Evolutionary conservation across 2,888 invertebrate genomes (phyloP).

Genomic region (Temnothorax unifasciatus): DNA sequence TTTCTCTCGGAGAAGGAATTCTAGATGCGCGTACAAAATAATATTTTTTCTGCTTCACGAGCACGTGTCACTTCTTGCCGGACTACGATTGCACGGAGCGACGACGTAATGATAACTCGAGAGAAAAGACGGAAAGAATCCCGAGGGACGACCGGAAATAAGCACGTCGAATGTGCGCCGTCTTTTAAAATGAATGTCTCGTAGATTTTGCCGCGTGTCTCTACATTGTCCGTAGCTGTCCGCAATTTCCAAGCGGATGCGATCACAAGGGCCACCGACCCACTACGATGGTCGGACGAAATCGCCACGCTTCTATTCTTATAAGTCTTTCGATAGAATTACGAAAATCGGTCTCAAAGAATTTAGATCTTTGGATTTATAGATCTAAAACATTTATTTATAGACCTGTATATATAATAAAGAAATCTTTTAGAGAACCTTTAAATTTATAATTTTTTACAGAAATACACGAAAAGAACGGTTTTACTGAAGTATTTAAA

Average conservation of each 20-base stretch:
- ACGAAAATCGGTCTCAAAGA: not conserved
- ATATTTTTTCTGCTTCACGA: constrained; percentile 23
- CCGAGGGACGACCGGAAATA: not conserved
- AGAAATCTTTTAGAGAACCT: not conserved
- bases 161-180: constrained; percentile 2
- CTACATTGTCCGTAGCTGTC: constrained; percentile 1
- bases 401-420: not conserved
- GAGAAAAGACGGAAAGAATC: constrained; percentile 2
- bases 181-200: constrained; percentile 20
- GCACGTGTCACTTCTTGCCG: not conserved
- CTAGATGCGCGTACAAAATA: not conserved
- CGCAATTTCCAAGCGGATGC: constrained; percentile 31
- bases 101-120: constrained; percentile 13
- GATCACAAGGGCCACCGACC: not conserved
- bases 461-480: not conserved
- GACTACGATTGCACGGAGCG: constrained; percentile 22
- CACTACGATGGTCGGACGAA: not conserved
- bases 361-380: not conserved
- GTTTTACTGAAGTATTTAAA: no score
- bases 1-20: not conserved
- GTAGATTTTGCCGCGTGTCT: constrained; percentile 1
- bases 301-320: not conserved
- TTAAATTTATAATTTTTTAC: not conserved
- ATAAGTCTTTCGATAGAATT: not conserved
- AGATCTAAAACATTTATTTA: no score